Conservation (phyloP, 2,888 invertebrate genomes). For the Perithous albicinctus region DNA sequence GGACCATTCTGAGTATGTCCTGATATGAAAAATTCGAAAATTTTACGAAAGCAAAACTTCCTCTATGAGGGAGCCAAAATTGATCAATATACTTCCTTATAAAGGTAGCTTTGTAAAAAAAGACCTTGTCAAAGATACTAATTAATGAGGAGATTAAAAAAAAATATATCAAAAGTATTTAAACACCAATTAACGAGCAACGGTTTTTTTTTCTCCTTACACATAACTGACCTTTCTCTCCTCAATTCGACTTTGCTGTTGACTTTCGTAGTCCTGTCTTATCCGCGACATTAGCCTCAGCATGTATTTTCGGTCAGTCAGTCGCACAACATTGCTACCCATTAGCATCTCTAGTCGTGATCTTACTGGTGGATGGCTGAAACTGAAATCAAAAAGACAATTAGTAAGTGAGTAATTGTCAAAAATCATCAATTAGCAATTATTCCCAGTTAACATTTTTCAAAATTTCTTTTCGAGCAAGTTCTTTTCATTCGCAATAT, state of each 20-base stretch:
- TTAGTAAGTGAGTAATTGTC: not conserved
- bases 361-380: conserved; percentile 88
- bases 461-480: no score
- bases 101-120: no score
- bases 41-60: no score
- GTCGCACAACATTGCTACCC: conserved; percentile 89
- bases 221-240: conserved; percentile 87
- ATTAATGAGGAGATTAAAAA: no score
- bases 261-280: conserved; percentile 87
- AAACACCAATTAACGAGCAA: not conserved
- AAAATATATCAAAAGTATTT: no score
- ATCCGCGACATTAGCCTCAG: conserved; percentile 88
- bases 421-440: not conserved
- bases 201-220: not conserved
- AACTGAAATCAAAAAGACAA: conserved; percentile 84
- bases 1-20: no score
- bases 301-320: conserved; percentile 90
- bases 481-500: no score
- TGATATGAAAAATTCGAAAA: no score
- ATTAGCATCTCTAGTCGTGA: conserved; percentile 89
- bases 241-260: conserved; percentile 88
- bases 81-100: no score
- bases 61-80: no score
- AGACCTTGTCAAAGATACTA: no score
- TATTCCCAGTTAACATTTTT: no score